Percentiles rank a stretch among this genome's conserved stretches.
phyloP scores from a whole-genome alignment of 2,888 invertebrate genomes.

The Cataglyphis albicans region DNA sequence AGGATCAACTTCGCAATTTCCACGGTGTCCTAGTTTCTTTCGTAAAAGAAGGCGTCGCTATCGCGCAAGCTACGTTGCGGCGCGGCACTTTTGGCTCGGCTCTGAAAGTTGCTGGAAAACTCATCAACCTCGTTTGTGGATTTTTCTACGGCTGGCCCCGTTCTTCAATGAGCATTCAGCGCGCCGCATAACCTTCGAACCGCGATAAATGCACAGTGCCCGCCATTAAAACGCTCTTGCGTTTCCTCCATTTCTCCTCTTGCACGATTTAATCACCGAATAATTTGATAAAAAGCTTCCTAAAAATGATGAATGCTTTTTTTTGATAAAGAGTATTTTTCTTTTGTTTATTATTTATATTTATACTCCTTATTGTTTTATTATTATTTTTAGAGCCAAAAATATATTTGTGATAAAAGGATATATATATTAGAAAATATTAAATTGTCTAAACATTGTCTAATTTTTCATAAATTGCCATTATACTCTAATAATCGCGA shows the following conservation, averaged over 20 bases:
- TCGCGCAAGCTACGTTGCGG: constrained; percentile 23
- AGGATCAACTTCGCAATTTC: constrained; percentile 65
- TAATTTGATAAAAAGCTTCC: neutral
- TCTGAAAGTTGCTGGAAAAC: constrained; percentile 65
- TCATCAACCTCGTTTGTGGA: constrained; percentile 66
- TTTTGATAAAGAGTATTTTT: neutral
- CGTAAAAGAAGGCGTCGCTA: constrained; percentile 35
- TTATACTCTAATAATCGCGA: neutral
- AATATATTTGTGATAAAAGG: neutral
- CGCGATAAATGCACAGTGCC: neutral
- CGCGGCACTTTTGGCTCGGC: constrained; percentile 42
- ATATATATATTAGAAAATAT: neutral
- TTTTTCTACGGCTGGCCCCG: constrained; percentile 54
- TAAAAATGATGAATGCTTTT: neutral
- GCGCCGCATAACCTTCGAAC: constrained; percentile 55
- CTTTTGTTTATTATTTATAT: neutral
- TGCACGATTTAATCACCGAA: neutral
- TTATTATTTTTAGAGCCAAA: neutral
- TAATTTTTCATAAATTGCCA: neutral
- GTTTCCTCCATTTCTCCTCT: constrained; percentile 21
- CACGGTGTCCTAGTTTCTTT: constrained; percentile 66
- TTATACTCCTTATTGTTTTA: neutral
- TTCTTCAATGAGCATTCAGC: constrained; percentile 58
- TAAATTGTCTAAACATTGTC: neutral
- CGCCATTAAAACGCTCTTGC: constrained; percentile 8